These are phyloP conservation scores for Drosophila nasuta DNA, from an alignment of 1,140 invertebrate genomes.

Conservation along the genomic window DNA sequence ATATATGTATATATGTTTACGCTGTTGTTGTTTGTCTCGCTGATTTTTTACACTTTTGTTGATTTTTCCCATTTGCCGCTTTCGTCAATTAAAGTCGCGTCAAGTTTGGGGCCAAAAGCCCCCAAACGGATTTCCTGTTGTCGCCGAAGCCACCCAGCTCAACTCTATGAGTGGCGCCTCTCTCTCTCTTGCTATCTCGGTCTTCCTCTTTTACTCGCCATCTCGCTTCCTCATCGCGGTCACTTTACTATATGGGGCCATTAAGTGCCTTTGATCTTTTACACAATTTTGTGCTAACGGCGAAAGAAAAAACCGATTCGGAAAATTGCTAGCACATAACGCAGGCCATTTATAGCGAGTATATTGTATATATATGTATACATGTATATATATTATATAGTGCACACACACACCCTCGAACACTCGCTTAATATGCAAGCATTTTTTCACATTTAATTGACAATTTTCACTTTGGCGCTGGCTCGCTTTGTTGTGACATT, in stretches of 20 bases:
- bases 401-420: neutral
- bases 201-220: neutral
- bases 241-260: constrained; percentile 44
- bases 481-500: constrained; percentile 75
- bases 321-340: constrained; percentile 62
- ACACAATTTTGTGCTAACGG: constrained; percentile 42
- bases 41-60: constrained; percentile 66
- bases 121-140: constrained; percentile 67
- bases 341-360: constrained; percentile 7
- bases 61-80: constrained; percentile 50
- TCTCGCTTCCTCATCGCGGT: constrained; percentile 31
- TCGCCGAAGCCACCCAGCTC: constrained; percentile 32
- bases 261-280: constrained; percentile 82
- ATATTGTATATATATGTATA: neutral
- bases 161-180: constrained; percentile 35
- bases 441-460: constrained; percentile 67
- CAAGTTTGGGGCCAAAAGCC: constrained; percentile 56
- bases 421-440: neutral
- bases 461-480: constrained; percentile 73
- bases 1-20: constrained; percentile 6
- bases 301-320: constrained; percentile 52
- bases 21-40: constrained; percentile 48
- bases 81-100: constrained; percentile 72
- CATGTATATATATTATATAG: neutral
- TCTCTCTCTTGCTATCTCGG: neutral